phyloP scores from a whole-genome alignment of 2,888 invertebrate species.

The Drosophila monieri region DNA sequence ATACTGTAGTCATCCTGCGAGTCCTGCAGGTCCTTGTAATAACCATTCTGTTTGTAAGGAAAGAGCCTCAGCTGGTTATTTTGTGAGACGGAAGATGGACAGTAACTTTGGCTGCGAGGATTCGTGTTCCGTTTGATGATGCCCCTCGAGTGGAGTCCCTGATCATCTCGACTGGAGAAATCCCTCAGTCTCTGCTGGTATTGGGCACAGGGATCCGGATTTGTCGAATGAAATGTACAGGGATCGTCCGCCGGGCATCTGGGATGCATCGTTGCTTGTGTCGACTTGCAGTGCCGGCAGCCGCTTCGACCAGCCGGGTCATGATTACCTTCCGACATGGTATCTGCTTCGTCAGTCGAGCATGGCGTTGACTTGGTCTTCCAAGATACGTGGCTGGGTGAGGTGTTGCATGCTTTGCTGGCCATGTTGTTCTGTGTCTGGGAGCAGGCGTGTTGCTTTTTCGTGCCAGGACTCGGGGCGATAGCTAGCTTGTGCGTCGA shows the following conservation, averaged over 20 bases:
- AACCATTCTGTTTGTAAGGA: too few relatives aligned
- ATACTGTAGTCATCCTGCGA: too few relatives aligned
- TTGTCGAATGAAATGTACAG: not conserved
- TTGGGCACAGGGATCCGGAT: not conserved
- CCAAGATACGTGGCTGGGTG: not conserved
- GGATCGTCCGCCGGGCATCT: not conserved
- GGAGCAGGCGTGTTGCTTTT: slow-evolving; percentile 3
- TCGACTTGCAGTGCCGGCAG: not conserved
- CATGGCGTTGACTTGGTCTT: not conserved
- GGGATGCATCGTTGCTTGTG: not conserved
- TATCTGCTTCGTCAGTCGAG: not conserved
- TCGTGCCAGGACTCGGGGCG: not conserved
- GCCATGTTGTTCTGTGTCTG: slow-evolving; percentile 19
- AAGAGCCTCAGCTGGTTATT: too few relatives aligned
- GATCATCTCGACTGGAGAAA: not conserved
- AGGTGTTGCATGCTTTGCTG: not conserved
- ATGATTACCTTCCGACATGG: not conserved
- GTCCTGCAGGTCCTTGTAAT: too few relatives aligned
- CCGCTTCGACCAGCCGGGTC: not conserved
- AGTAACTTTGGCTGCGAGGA: not conserved
- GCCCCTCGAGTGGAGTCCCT: not conserved
- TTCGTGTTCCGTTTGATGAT: not conserved
- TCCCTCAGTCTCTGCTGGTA: not conserved
- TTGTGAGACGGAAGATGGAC: not conserved
- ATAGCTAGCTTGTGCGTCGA: not conserved